Evolutionary conservation across 2,888 invertebrate genomes (phyloP).

Genomic region (Lypha dubia): DNA sequence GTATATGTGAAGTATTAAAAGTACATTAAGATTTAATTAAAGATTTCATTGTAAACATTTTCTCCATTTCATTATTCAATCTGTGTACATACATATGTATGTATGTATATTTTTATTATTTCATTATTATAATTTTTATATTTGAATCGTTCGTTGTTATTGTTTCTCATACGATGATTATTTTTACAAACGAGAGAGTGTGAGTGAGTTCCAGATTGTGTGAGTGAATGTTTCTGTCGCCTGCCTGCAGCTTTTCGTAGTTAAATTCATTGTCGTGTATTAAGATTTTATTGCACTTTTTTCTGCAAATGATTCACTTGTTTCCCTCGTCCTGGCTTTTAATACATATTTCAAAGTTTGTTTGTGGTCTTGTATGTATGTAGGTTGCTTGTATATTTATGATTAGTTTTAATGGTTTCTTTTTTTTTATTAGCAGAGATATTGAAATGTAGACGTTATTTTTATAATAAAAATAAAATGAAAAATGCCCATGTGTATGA

Average conservation of each 20-base stretch:
- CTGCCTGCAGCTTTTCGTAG: conserved; percentile 11
- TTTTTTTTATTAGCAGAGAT: conserved; percentile 11
- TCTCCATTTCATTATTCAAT: conserved; percentile 48
- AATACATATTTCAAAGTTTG: conserved; percentile 49
- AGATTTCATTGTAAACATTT: conserved; percentile 52
- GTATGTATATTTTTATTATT: conserved; percentile 40
- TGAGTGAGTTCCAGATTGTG: not conserved
- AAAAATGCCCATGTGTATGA: conserved; percentile 31
- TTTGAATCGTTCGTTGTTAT: conserved; percentile 44
- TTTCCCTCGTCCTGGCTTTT: conserved; percentile 36
- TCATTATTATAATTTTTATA: conserved; percentile 44
- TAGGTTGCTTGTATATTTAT: too few species aligned
- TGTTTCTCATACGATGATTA: conserved; percentile 1
- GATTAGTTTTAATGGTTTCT: conserved; percentile 30
- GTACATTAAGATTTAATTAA: conserved; percentile 71
- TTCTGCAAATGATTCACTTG: conserved; percentile 45
- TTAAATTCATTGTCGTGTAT: conserved; percentile 57
- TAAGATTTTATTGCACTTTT: conserved; percentile 67
- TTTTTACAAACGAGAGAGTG: not conserved
- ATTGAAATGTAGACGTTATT: conserved; percentile 39
- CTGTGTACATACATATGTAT: too few species aligned
- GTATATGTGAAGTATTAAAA: conserved; percentile 62
- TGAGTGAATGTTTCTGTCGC: not conserved
- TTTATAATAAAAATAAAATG: conserved; percentile 46
- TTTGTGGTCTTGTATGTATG: conserved; percentile 19